Evolutionary conservation across 1,140 invertebrate species (phyloP).

Genomic region (Dinoponera quadriceps): DNA sequence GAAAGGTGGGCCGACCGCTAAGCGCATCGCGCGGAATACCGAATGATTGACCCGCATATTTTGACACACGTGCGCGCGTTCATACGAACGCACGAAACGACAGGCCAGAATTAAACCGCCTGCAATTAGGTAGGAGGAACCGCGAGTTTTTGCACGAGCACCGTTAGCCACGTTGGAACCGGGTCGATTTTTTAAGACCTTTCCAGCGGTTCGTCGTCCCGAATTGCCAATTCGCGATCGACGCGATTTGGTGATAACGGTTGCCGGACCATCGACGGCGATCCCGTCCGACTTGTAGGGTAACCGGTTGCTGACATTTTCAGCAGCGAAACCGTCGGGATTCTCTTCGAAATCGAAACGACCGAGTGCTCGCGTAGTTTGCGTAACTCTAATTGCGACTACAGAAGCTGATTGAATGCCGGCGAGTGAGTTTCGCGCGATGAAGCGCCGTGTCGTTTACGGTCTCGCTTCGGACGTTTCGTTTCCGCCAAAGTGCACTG

Average conservation of each 20-base stretch:
- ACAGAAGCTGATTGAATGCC: not conserved
- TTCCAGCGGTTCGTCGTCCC: not conserved
- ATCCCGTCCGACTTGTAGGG: too few relatives aligned
- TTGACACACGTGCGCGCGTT: conserved; percentile 19
- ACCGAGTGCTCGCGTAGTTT: too few relatives aligned
- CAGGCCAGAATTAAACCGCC: conserved; percentile 3
- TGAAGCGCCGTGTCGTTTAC: conserved; percentile 8
- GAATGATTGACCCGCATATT: conserved; percentile 50
- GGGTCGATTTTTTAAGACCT: conserved; percentile 37
- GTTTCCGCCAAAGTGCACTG: not conserved
- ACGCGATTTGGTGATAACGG: not conserved
- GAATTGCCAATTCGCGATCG: not conserved
- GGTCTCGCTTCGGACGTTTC: not conserved
- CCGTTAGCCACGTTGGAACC: conserved; percentile 39
- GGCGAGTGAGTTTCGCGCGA: not conserved
- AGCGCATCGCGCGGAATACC: conserved; percentile 42
- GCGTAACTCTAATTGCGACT: too few relatives aligned
- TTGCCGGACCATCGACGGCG: not conserved
- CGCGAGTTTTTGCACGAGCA: conserved; percentile 12
- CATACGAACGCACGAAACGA: not conserved
- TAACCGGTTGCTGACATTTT: not conserved
- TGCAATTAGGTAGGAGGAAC: conserved; percentile 8
- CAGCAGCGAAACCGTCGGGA: too few relatives aligned
- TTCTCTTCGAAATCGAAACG: too few relatives aligned
- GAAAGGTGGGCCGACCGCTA: conserved; percentile 31